Conservation (phyloP, 2,797 vertebrate species). For the Cheirogaleus major region DNA sequence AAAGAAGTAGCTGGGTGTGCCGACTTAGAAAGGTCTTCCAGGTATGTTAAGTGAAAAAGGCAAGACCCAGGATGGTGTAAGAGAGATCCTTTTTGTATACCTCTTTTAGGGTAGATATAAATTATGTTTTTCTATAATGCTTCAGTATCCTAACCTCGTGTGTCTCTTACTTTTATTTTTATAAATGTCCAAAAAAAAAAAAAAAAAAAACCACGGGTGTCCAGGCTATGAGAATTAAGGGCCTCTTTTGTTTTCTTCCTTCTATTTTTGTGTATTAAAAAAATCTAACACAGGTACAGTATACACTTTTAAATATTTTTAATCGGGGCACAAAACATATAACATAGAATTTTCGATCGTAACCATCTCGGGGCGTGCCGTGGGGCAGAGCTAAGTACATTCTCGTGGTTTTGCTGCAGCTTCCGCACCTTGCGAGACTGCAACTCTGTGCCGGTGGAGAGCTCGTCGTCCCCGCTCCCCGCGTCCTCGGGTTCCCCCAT, state of each 20-base stretch:
- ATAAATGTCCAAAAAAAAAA: neutral
- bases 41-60: neutral
- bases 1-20: accelerated
- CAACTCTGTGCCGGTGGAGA: neutral
- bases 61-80: neutral
- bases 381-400: accelerated
- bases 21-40: neutral
- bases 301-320: neutral
- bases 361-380: neutral
- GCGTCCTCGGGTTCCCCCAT: accelerated
- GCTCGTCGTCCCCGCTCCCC: neutral
- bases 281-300: neutral
- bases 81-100: neutral
- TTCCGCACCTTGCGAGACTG: neutral
- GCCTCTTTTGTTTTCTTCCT: neutral
- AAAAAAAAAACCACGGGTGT: no score
- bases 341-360: neutral
- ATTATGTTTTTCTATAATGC: neutral
- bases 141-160: neutral
- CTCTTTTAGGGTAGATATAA: neutral
- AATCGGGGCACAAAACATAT: neutral
- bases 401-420: accelerated
- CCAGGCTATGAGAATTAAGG: neutral
- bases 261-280: neutral
- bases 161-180: neutral